phyloP scores from a whole-genome alignment of 2,888 invertebrate species.

The Erebia epiphron region DNA sequence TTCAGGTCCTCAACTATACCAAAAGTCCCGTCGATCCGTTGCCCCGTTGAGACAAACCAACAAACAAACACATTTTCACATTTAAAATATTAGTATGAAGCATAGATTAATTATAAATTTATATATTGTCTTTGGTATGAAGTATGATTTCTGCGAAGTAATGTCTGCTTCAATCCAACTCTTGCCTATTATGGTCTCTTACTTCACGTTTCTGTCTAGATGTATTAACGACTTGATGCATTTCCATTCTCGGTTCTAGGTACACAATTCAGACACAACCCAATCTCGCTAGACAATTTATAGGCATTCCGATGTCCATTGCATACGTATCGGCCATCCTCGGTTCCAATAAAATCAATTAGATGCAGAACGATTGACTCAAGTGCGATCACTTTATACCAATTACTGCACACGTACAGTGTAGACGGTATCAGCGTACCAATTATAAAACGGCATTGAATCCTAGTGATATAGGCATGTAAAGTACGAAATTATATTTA shows the following conservation, averaged over 20 bases:
- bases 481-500: neutral
- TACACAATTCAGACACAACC: neutral
- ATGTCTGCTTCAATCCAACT: neutral
- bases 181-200: too few relatives aligned
- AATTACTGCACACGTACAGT: conserved; percentile 37
- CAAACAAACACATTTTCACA: too few relatives aligned
- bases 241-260: neutral
- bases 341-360: conserved; percentile 46
- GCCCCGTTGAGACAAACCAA: too few relatives aligned
- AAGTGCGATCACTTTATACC: conserved; percentile 46
- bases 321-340: conserved; percentile 19
- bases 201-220: neutral
- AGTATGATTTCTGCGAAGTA: neutral
- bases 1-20: too few relatives aligned
- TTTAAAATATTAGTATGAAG: too few relatives aligned
- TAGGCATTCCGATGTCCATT: conserved; percentile 36
- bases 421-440: conserved; percentile 24
- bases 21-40: too few relatives aligned
- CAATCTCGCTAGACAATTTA: conserved; percentile 22
- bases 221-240: neutral
- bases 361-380: conserved; percentile 41
- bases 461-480: neutral
- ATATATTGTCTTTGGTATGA: too few relatives aligned
- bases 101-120: too few relatives aligned
- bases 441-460: conserved; percentile 12